Evolutionary conservation across 2,888 invertebrate genomes (phyloP).

Genomic region (Neoitamus cyanurus): DNA sequence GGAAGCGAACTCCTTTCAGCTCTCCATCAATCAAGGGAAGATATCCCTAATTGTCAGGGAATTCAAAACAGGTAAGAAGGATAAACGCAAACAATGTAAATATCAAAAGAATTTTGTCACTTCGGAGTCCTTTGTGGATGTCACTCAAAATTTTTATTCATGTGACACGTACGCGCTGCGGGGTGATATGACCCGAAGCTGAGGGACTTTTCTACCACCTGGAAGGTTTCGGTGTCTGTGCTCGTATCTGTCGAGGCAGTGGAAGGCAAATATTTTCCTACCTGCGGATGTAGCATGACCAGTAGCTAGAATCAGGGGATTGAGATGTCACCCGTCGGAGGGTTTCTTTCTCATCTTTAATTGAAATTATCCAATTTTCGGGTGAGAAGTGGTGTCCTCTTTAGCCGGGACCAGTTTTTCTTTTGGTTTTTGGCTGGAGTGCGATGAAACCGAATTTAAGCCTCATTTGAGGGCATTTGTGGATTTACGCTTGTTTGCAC

Average conservation of each 20-base stretch:
- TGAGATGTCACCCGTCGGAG: constrained; percentile 36
- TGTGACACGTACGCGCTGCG: constrained; percentile 47
- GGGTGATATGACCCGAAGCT: background rate
- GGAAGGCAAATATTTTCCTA: constrained; percentile 55
- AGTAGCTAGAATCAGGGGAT: constrained; percentile 25
- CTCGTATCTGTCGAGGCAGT: constrained; percentile 39
- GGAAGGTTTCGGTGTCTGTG: constrained; percentile 16
- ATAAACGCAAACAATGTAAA: constrained; percentile 36
- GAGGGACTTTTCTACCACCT: constrained; percentile 32
- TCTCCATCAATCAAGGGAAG: constrained; percentile 50
- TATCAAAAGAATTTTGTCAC: constrained; percentile 45
- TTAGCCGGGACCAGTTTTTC: background rate
- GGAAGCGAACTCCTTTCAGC: constrained; percentile 7
- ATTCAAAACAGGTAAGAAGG: constrained; percentile 52
- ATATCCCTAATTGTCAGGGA: constrained; percentile 51
- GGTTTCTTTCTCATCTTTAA: constrained; percentile 44
- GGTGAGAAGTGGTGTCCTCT: constrained; percentile 45
- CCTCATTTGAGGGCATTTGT: constrained; percentile 67
- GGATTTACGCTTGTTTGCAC: constrained; percentile 63
- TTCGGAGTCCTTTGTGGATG: constrained; percentile 48
- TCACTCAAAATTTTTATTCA: constrained; percentile 51
- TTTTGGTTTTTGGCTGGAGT: background rate
- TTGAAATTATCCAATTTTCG: constrained; percentile 53
- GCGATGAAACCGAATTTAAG: constrained; percentile 62
- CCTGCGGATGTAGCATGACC: constrained; percentile 47